A percentile compares a stretch with the other conserved stretches of the same genome.
Evolutionary conservation across 1,140 invertebrate genomes (phyloP).

Genomic region (Pogonognathellus flavescens): DNA sequence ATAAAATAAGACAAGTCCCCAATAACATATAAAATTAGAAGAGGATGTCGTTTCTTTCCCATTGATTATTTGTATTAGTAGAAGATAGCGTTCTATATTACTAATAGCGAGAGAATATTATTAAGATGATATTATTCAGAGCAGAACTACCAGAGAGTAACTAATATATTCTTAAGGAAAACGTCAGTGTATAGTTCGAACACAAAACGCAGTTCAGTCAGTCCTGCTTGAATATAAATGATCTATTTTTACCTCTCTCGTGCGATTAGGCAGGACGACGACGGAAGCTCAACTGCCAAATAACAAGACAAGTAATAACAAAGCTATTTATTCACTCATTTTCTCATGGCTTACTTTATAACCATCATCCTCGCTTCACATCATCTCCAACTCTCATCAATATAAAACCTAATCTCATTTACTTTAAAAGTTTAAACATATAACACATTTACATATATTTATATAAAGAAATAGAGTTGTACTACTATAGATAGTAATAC

Average conservation of each 20-base stretch:
- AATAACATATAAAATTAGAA: conserved; percentile 33
- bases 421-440: background rate
- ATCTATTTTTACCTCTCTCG: conserved; percentile 13
- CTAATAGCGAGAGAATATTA: background rate
- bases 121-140: conserved; percentile 8
- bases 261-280: conserved; percentile 33
- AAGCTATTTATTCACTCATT: conserved; percentile 47
- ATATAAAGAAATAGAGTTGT: background rate
- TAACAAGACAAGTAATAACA: conserved; percentile 50
- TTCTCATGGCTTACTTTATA: conserved; percentile 23
- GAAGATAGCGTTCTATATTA: background rate
- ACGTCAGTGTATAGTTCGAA: background rate
- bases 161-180: background rate
- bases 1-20: background rate
- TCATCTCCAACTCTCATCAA: conserved; percentile 12
- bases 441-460: background rate
- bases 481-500: no score
- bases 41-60: conserved; percentile 37
- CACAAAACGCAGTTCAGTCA: background rate
- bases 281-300: conserved; percentile 43
- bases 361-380: background rate
- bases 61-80: conserved; percentile 14
- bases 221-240: conserved; percentile 5
- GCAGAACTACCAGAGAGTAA: background rate
- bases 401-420: conserved; percentile 37